Conservation (phyloP, 2,888 invertebrate species). For the Furcula furcula region DNA sequence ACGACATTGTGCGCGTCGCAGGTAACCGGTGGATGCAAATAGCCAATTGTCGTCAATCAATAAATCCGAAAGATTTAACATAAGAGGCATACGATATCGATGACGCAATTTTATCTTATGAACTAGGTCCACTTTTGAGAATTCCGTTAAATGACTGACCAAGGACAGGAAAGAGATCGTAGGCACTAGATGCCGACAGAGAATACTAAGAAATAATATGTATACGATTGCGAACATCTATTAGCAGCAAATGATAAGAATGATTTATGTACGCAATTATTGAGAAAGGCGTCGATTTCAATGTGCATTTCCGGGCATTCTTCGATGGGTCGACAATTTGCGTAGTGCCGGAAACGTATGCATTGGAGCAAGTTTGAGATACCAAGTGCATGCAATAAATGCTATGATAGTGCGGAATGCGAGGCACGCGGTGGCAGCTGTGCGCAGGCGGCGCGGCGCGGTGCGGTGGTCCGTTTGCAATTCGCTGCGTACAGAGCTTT, state of each 20-base stretch:
- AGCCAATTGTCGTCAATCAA: too few species aligned
- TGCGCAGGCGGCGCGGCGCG: too few species aligned
- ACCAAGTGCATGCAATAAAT: too few species aligned
- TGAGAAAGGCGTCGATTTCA: slow-evolving; percentile 1
- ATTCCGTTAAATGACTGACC: too few species aligned
- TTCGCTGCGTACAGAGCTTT: slow-evolving; percentile 1
- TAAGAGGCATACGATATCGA: too few species aligned
- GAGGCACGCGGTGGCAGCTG: slow-evolving; percentile 37
- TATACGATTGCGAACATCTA: not conserved
- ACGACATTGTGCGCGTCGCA: too few species aligned
- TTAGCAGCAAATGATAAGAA: not conserved
- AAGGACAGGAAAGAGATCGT: not conserved
- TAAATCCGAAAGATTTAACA: too few species aligned
- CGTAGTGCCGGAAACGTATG: slow-evolving; percentile 34
- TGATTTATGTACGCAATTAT: slow-evolving; percentile 1
- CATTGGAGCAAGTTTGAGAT: slow-evolving; percentile 33
- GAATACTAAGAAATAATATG: not conserved
- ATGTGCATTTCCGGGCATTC: slow-evolving; percentile 1
- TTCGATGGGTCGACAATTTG: slow-evolving; percentile 6
- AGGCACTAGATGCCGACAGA: not conserved
- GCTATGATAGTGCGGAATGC: slow-evolving; percentile 33
- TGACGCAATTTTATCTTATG: too few species aligned
- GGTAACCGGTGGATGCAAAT: too few species aligned
- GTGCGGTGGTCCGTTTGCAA: slow-evolving; percentile 21
- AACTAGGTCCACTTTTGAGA: slow-evolving; percentile 18